phyloP scores from a whole-genome alignment of 2,888 invertebrate species.

The Rhamphomyia laevipes region DNA sequence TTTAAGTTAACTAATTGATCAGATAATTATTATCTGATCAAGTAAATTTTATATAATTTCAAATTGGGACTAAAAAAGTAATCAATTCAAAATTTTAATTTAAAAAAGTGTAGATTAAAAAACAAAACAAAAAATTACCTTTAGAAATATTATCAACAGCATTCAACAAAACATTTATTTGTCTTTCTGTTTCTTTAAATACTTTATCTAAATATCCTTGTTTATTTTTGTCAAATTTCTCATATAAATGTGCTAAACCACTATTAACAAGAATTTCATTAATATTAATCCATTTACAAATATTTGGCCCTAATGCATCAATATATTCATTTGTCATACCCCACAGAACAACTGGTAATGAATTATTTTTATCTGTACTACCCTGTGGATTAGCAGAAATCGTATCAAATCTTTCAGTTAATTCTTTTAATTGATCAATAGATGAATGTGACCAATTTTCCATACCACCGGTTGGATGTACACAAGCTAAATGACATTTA shows the following conservation, averaged over 20 bases:
- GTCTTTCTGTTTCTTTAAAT: too few species aligned
- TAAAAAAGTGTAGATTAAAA: too few species aligned
- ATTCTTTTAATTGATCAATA: slow-evolving; percentile 46
- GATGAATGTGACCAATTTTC: slow-evolving; percentile 31
- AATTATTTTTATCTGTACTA: slow-evolving; percentile 23
- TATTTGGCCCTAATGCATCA: slow-evolving; percentile 54
- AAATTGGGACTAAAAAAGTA: too few species aligned
- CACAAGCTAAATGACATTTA: slow-evolving; percentile 56
- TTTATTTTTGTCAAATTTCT: slow-evolving; percentile 24
- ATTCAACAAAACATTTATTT: too few species aligned
- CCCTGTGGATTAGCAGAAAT: slow-evolving; percentile 25
- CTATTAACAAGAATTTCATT: slow-evolving; percentile 52
- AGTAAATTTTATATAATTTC: too few species aligned
- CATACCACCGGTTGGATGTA: slow-evolving; percentile 54
- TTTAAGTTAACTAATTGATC: too few species aligned
- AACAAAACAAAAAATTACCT: too few species aligned
- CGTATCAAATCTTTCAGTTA: slow-evolving; percentile 41
- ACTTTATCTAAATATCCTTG: slow-evolving; percentile 11
- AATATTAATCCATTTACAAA: slow-evolving; percentile 51
- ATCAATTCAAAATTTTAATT: too few species aligned
- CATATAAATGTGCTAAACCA: slow-evolving; percentile 44
- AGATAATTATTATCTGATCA: too few species aligned
- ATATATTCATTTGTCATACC: slow-evolving; percentile 46
- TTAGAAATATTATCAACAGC: too few species aligned
- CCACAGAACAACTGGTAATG: slow-evolving; percentile 53